phyloP scores from a whole-genome alignment of 2,113 vertebrate species.

The Narcine bancroftii region DNA sequence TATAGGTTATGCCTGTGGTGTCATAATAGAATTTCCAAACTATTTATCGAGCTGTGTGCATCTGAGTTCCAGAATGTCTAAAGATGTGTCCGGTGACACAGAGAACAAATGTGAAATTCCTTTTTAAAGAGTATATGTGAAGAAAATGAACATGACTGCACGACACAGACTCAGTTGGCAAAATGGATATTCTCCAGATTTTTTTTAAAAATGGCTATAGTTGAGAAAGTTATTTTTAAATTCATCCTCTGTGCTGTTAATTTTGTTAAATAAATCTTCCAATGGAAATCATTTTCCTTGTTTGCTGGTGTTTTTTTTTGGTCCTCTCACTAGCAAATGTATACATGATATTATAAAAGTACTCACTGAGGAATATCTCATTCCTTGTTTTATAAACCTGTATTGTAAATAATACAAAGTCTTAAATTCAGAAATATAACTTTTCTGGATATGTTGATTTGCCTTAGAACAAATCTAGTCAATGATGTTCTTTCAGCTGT shows the following conservation, averaged over 20 bases:
- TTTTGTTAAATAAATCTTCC: neutral
- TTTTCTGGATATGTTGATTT: neutral
- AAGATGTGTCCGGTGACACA: neutral
- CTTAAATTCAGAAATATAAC: neutral
- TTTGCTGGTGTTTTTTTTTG: neutral
- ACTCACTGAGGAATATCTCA: neutral
- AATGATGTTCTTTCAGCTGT: neutral
- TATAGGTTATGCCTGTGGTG: neutral
- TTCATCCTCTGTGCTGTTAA: conserved; percentile 4
- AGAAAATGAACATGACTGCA: neutral
- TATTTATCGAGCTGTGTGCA: neutral
- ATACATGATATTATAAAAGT: neutral
- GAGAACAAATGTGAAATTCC: neutral
- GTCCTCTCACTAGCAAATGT: neutral
- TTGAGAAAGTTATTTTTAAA: neutral
- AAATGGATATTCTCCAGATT: neutral
- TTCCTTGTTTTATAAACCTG: neutral
- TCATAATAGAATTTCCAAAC: neutral
- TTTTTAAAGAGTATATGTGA: neutral
- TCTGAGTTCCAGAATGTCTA: neutral
- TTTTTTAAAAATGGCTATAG: neutral
- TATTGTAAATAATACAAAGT: neutral
- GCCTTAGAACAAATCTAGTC: neutral
- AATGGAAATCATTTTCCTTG: neutral
- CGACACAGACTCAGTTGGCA: neutral